These are phyloP conservation scores for Drosophila acutilabella DNA, from an alignment of 2,888 invertebrate genomes.

Conservation along the genomic window DNA sequence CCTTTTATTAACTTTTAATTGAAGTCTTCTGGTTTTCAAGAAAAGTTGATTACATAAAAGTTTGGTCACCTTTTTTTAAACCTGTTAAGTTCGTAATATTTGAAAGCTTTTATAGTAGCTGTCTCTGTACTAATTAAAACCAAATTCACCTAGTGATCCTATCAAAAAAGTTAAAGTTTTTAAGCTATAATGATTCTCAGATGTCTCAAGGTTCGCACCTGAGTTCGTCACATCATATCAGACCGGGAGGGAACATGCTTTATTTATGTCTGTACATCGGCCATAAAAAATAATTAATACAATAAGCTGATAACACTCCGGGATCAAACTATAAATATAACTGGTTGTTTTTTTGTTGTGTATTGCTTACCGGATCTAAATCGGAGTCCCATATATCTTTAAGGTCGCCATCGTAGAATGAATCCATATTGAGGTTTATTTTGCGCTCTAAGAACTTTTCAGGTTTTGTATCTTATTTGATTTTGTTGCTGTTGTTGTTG, in stretches of 20 bases:
- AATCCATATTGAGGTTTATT: constrained; percentile 87
- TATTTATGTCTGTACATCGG: neutral
- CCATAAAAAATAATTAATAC: constrained; percentile 19
- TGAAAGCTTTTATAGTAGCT: no score
- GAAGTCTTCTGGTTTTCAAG: no score
- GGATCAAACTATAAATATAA: constrained; percentile 31
- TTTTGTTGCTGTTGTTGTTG: neutral
- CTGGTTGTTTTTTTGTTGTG: constrained; percentile 1
- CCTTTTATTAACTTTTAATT: no score
- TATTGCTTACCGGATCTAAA: constrained; percentile 91
- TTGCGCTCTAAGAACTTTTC: constrained; percentile 64
- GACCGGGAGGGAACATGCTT: neutral
- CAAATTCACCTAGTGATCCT: neutral
- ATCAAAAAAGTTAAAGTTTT: neutral
- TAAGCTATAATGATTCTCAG: neutral
- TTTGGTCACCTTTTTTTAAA: no score
- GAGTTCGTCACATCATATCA: constrained; percentile 25
- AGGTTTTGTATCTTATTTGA: constrained; percentile 32
- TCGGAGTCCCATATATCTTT: constrained; percentile 93
- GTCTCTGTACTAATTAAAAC: no score
- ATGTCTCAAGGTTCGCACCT: neutral
- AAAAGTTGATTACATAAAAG: no score
- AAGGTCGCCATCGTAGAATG: constrained; percentile 91
- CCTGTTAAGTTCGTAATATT: no score
- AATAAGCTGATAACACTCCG: constrained; percentile 37